A percentile compares a stretch with the other conserved stretches of the same genome.
Evolutionary conservation across 2,113 vertebrate species (phyloP).

Genomic region (Tursiops truncatus): DNA sequence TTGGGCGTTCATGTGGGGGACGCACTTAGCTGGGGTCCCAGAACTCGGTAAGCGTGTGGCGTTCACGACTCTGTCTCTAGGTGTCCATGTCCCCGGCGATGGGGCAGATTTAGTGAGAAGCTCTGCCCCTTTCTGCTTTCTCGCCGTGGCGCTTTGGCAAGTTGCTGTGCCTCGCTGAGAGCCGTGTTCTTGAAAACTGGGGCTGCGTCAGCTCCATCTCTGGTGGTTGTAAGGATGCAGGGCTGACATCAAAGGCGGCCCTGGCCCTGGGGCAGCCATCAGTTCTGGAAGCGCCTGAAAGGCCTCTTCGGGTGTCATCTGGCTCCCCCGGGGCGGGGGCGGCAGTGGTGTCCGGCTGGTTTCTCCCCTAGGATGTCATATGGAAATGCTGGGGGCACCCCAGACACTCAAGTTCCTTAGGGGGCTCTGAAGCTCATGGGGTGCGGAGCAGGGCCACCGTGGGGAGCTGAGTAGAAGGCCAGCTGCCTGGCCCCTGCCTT

Average conservation of each 20-base stretch:
- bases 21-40: neutral
- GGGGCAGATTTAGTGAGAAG: neutral
- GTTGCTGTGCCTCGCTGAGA: neutral
- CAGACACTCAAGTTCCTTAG: neutral
- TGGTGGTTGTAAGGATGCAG: rapidly evolving
- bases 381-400: neutral
- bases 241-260: neutral
- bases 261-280: neutral
- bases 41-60: rapidly evolving
- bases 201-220: neutral
- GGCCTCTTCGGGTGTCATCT: neutral
- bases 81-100: neutral
- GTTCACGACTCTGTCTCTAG: rapidly evolving
- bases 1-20: rapidly evolving
- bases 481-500: too few species aligned
- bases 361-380: neutral
- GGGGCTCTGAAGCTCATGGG: neutral
- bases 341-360: too few species aligned
- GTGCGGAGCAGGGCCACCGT: neutral
- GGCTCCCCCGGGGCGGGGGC: rapidly evolving
- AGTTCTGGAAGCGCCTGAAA: neutral
- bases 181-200: neutral
- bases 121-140: neutral
- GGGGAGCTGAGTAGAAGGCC: neutral
- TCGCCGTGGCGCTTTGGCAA: neutral